A percentile compares a stretch with the other conserved stretches of the same genome.
Evolutionary conservation across 2,888 invertebrate genomes (phyloP).

Genomic region (Hirudinaria manillensis): DNA sequence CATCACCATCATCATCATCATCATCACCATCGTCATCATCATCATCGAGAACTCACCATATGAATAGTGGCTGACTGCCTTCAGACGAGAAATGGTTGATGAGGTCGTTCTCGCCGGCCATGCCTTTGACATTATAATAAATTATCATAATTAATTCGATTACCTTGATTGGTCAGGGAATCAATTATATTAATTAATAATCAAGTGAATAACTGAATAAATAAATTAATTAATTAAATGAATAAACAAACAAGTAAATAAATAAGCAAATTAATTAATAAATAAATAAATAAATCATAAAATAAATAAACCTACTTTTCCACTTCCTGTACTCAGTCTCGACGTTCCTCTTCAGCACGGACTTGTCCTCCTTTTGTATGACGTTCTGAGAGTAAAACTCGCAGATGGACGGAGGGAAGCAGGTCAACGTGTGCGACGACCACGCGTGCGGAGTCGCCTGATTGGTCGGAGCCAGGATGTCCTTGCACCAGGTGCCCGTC

Average conservation of each 20-base stretch:
- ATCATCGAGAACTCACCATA: constrained; percentile 60
- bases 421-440: constrained; percentile 84
- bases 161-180: too few relatives aligned
- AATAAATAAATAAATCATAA: neutral
- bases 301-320: constrained; percentile 58
- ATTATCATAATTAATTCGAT: constrained; percentile 32
- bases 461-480: constrained; percentile 78
- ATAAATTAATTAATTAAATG: neutral
- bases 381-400: constrained; percentile 71
- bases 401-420: constrained; percentile 80
- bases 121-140: constrained; percentile 58
- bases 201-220: too few relatives aligned
- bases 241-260: constrained; percentile 28
- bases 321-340: constrained; percentile 79
- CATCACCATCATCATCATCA: constrained; percentile 17
- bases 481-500: constrained; percentile 76
- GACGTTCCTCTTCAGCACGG: constrained; percentile 66
- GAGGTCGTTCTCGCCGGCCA: constrained; percentile 93
- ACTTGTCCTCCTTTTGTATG: constrained; percentile 69
- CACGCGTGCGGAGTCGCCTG: constrained; percentile 90
- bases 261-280: neutral
- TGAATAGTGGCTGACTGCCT: constrained; percentile 81
- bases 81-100: constrained; percentile 89
- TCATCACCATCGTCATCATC: constrained; percentile 17
- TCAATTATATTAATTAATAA: neutral